Conservation (phyloP, 2,113 vertebrate genomes). For the Perca fluviatilis region DNA sequence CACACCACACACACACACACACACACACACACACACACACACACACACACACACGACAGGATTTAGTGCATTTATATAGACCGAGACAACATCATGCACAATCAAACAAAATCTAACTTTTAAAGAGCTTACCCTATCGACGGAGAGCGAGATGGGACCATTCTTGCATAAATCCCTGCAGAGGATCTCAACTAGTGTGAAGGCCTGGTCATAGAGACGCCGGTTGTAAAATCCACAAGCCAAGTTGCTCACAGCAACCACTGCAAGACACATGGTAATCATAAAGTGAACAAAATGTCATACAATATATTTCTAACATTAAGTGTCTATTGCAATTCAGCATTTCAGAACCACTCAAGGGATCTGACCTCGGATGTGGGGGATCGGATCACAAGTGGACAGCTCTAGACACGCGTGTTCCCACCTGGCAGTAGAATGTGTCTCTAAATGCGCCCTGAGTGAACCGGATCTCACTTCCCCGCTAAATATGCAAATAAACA, state of each 20-base stretch:
- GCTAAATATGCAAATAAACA: too few relatives aligned
- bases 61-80: neutral
- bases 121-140: slow-evolving; percentile 84
- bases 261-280: slow-evolving; percentile 68
- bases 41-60: too few relatives aligned
- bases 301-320: neutral
- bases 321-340: neutral
- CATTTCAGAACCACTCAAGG: neutral
- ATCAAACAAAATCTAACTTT: neutral
- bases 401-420: too few relatives aligned
- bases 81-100: neutral
- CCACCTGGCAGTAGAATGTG: too few relatives aligned
- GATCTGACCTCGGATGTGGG: too few relatives aligned
- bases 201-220: slow-evolving; percentile 85
- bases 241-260: slow-evolving; percentile 85
- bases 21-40: too few relatives aligned
- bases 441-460: too few relatives aligned
- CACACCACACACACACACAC: too few relatives aligned
- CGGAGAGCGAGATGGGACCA: slow-evolving; percentile 69
- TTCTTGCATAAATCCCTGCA: slow-evolving; percentile 82
- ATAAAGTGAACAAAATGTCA: neutral
- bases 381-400: too few relatives aligned
- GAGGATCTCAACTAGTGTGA: slow-evolving; percentile 82
- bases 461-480: too few relatives aligned
- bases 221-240: slow-evolving; percentile 88